phyloP scores from a whole-genome alignment of 30 jellyfish, hydroid and myxozoan species.

The Aurelia sp. region DNA sequence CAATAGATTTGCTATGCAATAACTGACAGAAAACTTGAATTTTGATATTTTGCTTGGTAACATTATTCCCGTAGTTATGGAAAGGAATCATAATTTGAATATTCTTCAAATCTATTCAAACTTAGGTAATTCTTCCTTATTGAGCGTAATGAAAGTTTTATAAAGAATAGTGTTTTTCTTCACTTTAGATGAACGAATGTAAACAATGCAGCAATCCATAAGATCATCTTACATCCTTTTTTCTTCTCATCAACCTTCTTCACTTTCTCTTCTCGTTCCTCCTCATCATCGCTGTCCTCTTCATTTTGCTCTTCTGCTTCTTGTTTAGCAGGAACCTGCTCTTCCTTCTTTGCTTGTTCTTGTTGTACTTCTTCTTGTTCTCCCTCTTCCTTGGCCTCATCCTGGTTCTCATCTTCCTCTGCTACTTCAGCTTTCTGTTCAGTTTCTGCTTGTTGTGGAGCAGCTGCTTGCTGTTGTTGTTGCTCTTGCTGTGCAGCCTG shows the following conservation, averaged over 20 bases:
- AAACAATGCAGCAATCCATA: background rate
- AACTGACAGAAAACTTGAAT: background rate
- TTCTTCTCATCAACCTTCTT: constrained; percentile 50
- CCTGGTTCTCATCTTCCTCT: constrained; percentile 27
- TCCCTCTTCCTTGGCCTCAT: constrained; percentile 16
- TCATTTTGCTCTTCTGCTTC: constrained; percentile 56
- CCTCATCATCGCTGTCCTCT: constrained; percentile 39
- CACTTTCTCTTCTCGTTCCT: constrained; percentile 14
- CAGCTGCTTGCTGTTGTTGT: constrained; percentile 3
- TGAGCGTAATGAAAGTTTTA: background rate
- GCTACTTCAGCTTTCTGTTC: constrained; percentile 62
- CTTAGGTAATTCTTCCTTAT: too few species aligned
- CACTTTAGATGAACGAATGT: background rate
- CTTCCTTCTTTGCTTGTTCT: constrained; percentile 42
- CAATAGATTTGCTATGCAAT: too few species aligned
- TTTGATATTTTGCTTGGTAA: background rate
- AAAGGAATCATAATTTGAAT: too few species aligned
- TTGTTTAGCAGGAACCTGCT: constrained; percentile 24
- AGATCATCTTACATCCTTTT: constrained; percentile 27
- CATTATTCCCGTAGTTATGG: too few species aligned
- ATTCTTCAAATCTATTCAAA: too few species aligned
- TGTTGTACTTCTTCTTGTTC: constrained; percentile 39
- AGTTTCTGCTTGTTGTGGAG: constrained; percentile 40
- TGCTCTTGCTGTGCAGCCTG: constrained; percentile 39
- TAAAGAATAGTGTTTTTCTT: background rate